Percentiles rank a stretch among this genome's conserved stretches.
phyloP scores from a whole-genome alignment of 2,888 invertebrate genomes.

The Anagyrus pseudococci region DNA sequence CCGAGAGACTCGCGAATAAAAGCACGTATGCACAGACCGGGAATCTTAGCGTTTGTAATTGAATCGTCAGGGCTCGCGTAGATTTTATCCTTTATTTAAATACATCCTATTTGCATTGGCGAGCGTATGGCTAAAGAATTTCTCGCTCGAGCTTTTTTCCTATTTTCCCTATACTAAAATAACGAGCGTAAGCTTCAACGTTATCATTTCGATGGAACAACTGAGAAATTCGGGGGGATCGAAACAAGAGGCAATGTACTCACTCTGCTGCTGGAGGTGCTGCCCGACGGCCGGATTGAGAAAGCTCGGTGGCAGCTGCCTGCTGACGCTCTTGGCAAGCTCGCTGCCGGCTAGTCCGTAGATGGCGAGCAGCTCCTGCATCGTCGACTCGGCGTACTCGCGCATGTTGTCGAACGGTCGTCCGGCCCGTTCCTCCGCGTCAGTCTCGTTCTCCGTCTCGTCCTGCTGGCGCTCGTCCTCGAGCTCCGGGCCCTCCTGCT shows the following conservation, averaged over 20 bases:
- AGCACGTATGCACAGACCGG: too few relatives aligned
- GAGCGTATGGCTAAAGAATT: too few relatives aligned
- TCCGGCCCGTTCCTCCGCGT: slow-evolving; percentile 43
- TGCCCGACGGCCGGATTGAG: slow-evolving; percentile 54
- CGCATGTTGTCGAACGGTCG: slow-evolving; percentile 60
- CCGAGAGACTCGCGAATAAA: too few relatives aligned
- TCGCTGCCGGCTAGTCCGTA: slow-evolving; percentile 64
- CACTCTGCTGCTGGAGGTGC: slow-evolving; percentile 27
- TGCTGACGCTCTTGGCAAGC: slow-evolving; percentile 59
- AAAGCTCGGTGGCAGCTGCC: slow-evolving; percentile 60
- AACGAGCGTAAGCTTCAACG: too few relatives aligned
- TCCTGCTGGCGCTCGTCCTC: slow-evolving; percentile 44
- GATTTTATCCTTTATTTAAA: too few relatives aligned
- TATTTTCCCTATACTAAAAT: too few relatives aligned
- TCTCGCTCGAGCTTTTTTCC: too few relatives aligned
- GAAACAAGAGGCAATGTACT: neutral
- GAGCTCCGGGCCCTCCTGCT: slow-evolving; percentile 47
- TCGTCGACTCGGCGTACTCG: slow-evolving; percentile 65
- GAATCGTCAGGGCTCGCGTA: too few relatives aligned
- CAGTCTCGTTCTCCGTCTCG: slow-evolving; percentile 48
- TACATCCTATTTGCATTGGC: too few relatives aligned
- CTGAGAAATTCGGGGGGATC: too few relatives aligned
- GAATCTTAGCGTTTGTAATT: too few relatives aligned
- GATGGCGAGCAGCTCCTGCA: slow-evolving; percentile 66
- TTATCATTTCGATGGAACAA: too few relatives aligned